A percentile compares a stretch with the other conserved stretches of the same genome.
phyloP scores from a whole-genome alignment of 92 coral and sea anemone species.

The Virgularia gustaviana region DNA sequence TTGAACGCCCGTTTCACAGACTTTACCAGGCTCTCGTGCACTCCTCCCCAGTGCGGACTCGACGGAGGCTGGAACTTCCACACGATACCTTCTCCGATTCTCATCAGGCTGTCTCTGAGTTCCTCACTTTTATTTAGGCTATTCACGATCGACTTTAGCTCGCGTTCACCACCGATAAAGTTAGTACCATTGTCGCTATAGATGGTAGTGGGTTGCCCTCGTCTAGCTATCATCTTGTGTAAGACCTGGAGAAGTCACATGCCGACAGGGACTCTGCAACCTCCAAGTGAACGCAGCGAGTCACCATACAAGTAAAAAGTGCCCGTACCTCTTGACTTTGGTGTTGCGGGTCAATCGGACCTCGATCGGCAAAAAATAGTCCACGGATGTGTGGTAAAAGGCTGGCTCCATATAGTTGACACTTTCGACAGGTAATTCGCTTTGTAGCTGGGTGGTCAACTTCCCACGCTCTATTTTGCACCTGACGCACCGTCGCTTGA shows the following conservation, averaged over 20 bases:
- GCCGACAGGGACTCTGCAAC: conserved; percentile 16
- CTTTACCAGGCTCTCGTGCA: conserved; percentile 21
- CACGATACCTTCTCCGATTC: conserved; percentile 1
- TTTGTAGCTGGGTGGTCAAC: conserved; percentile 40
- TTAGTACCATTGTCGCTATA: conserved; percentile 14
- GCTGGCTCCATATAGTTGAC: conserved; percentile 37
- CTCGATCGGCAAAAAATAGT: conserved; percentile 9
- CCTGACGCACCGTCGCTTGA: conserved; percentile 34
- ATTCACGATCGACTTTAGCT: conserved; percentile 1
- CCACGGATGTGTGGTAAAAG: conserved; percentile 33
- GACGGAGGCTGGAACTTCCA: conserved; percentile 12
- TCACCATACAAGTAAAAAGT: conserved; percentile 15
- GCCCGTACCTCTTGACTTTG: conserved; percentile 19
- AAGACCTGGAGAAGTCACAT: conserved; percentile 8
- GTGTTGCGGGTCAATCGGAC: conserved; percentile 28
- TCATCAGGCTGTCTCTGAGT: neutral
- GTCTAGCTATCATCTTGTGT: conserved; percentile 15
- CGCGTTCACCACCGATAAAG: neutral
- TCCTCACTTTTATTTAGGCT: neutral
- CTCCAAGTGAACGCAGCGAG: conserved; percentile 23
- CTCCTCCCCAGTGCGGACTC: conserved; percentile 34
- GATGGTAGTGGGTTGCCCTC: neutral
- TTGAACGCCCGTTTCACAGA: conserved; percentile 16
- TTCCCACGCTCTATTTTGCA: conserved; percentile 39
- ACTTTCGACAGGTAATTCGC: conserved; percentile 49